A percentile compares a stretch with the other conserved stretches of the same genome.
phyloP scores from a whole-genome alignment of 2,888 invertebrate species.

The Agrochola lota region DNA sequence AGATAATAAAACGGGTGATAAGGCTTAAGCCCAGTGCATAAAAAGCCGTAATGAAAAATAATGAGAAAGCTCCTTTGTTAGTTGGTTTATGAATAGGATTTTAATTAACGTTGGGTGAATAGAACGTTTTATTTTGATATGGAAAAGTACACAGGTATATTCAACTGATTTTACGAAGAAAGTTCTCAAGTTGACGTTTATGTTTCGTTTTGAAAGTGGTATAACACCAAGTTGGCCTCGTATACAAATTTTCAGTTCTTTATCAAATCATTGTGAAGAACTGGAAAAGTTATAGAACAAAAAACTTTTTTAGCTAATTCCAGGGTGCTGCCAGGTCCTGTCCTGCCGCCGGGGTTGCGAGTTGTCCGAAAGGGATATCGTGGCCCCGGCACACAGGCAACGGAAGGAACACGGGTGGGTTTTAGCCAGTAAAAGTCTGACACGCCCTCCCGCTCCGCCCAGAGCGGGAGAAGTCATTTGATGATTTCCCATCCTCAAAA shows the following conservation, averaged over 20 bases:
- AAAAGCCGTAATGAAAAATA: slow-evolving; percentile 44
- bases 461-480: too few relatives aligned
- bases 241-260: background rate
- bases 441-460: too few relatives aligned
- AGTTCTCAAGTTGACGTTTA: background rate
- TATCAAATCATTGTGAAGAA: background rate
- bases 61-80: slow-evolving; percentile 53
- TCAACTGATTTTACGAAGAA: background rate
- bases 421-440: too few relatives aligned
- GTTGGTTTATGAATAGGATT: slow-evolving; percentile 50
- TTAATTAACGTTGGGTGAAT: slow-evolving; percentile 54
- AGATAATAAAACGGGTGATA: slow-evolving; percentile 19
- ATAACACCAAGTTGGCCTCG: too few relatives aligned
- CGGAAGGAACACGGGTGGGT: too few relatives aligned
- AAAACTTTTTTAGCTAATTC: background rate
- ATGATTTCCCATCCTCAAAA: too few relatives aligned
- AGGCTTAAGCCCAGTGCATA: slow-evolving; percentile 14
- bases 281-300: background rate
- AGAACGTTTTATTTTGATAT: slow-evolving; percentile 24
- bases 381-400: too few relatives aligned
- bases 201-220: background rate
- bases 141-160: background rate
- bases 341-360: too few relatives aligned
- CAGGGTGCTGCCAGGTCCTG: too few relatives aligned
- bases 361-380: too few relatives aligned